A percentile compares a stretch with the other conserved stretches of the same genome.
These are phyloP conservation scores for Augochlora pura DNA, from an alignment of 1,140 invertebrate genomes.

Conservation along the genomic window DNA sequence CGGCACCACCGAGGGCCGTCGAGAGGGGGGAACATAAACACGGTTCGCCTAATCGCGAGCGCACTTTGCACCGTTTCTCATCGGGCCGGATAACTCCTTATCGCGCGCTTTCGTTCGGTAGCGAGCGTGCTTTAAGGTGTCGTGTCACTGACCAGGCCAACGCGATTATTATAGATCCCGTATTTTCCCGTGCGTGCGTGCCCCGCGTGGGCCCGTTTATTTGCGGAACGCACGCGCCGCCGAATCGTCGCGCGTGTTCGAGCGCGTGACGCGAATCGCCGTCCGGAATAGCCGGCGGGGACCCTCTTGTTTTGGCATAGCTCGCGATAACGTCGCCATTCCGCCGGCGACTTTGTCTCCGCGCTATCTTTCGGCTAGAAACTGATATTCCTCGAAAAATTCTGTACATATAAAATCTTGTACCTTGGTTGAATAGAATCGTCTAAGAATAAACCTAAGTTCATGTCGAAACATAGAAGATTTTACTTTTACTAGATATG, in stretches of 20 bases:
- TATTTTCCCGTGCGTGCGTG: constrained; percentile 25
- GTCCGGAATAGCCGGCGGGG: no score
- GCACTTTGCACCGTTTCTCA: constrained; percentile 28
- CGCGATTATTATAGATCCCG: constrained; percentile 46
- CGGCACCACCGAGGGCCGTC: no score
- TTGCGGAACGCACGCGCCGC: constrained; percentile 34
- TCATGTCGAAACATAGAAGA: no score
- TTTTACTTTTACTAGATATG: no score
- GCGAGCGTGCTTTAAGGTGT: constrained; percentile 36
- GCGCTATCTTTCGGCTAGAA: no score
- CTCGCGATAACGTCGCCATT: no score
- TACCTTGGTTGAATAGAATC: no score
- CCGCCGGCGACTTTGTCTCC: no score
- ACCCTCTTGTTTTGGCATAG: not conserved
- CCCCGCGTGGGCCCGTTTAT: constrained; percentile 41
- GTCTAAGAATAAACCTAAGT: no score
- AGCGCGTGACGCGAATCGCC: not conserved
- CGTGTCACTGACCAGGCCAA: constrained; percentile 58
- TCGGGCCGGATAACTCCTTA: constrained; percentile 33
- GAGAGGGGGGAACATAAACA: not conserved
- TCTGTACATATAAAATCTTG: no score
- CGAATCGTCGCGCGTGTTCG: constrained; percentile 38
- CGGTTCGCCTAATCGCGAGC: constrained; percentile 10
- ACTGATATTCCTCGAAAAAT: no score
- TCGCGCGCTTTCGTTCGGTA: constrained; percentile 30